These are phyloP conservation scores for Tricholaema leucomelas DNA, from an alignment of 2,113 vertebrate species.

Conservation along the genomic window DNA sequence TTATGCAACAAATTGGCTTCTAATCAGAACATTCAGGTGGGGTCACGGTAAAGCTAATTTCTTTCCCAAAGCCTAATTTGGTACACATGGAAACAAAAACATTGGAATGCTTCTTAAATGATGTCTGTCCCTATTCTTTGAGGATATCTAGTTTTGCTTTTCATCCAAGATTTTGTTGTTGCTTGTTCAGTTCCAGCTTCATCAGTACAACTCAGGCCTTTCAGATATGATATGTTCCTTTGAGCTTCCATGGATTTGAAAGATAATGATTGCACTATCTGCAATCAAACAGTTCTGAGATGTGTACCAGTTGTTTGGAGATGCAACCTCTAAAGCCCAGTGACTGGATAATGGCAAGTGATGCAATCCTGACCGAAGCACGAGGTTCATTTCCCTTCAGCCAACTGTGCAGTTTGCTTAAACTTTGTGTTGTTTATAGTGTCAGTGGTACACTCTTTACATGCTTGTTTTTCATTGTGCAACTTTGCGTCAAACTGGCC, in stretches of 20 bases:
- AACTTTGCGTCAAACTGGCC: background rate
- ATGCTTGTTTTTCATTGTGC: background rate
- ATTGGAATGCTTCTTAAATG: constrained; percentile 29
- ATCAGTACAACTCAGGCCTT: background rate
- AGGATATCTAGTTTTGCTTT: background rate
- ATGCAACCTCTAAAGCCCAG: background rate
- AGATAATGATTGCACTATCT: background rate
- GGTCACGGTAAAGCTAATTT: constrained; percentile 21
- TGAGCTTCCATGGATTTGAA: background rate
- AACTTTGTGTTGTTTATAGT: constrained; percentile 4
- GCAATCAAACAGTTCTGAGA: background rate
- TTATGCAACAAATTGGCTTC: constrained; percentile 29
- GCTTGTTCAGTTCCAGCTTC: background rate
- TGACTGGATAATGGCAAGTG: background rate
- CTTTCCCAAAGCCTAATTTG: constrained; percentile 45
- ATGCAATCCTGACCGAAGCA: constrained; percentile 13
- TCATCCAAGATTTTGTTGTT: background rate
- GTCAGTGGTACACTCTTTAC: background rate
- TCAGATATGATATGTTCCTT: background rate
- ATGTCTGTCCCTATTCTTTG: constrained; percentile 19
- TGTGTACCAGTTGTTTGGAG: background rate
- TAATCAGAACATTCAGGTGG: constrained; percentile 51
- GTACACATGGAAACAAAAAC: constrained; percentile 56
- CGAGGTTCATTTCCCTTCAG: background rate
- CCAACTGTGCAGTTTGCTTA: background rate